Base-by-base conservation (phyloP, 2,797 vertebrate species). In the Pelochelys cantorii region DNA sequence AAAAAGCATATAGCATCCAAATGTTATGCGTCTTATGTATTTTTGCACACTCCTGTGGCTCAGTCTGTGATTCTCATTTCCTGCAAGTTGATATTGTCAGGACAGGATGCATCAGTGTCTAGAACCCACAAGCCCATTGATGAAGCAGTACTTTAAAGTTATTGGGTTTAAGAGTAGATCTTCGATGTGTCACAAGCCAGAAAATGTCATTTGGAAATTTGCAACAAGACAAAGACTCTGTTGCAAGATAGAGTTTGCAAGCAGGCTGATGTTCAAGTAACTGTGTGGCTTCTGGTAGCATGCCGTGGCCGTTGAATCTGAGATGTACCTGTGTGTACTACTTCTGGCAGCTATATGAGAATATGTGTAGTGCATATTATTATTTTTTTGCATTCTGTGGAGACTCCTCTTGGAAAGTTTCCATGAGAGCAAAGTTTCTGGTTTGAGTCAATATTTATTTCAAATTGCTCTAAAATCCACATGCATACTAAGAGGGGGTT, bases 401-500 rank as follows among this genome's bases (percentile, higher is more conserved):
- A 48, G 60, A 86, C 79, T 90, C 90, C 74, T 42, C 59, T 77
- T 83, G 75, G 90, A 95, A 83, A 68, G 53, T 88, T 92, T 93
- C 55, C 84, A 81, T 25, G 8, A 34, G 48, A 68, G 54, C 42
- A 92, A 84, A 52, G 25, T 90, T 90, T 91, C 13, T 82, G 79
- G 18, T 80, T 27, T 85, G 85, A 80, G 74, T 85, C 71, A 78
- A 0, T 90, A 62, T 87, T 94, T 96, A 86, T 88, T 93, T 55
- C 0, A 0, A 84, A 53, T 53, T 71, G n/a, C 31, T 90, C 59
- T 90, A 60, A 91, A 94, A 91, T 55, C 54, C 15, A 13, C 68
- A 90, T 54, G 53, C 78, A 56, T 80, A 80, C 68, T 85, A 54
- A 92, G 82, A 89, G 86, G 90, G 92, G 86, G 94, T 85, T 75